Evolutionary conservation across 2,888 invertebrate genomes (phyloP).

Genomic region (Watsonalla binaria): DNA sequence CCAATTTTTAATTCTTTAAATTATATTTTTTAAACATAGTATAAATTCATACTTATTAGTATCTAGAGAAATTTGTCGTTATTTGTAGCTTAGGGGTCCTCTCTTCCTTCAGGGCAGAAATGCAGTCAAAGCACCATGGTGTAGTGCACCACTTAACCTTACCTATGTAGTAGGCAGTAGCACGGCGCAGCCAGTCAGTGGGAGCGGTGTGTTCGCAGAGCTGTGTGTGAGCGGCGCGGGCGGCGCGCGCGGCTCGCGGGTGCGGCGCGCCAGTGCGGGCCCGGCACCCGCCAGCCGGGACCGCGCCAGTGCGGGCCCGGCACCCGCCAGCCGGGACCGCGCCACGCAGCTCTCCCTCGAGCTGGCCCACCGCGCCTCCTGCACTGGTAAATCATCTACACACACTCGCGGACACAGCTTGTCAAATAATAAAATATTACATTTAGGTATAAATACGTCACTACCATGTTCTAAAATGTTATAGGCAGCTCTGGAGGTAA

Average conservation of each 20-base stretch:
- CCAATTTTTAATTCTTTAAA: no score
- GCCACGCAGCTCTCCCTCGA: constrained; percentile 32
- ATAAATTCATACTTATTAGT: no score
- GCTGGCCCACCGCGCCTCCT: constrained; percentile 40
- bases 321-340: constrained; percentile 14
- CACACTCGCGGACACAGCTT: neutral
- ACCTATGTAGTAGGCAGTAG: no score
- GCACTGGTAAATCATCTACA: constrained; percentile 25
- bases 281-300: constrained; percentile 11
- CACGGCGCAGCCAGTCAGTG: no score
- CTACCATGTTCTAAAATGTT: neutral
- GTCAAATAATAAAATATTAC: no score
- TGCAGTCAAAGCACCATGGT: no score
- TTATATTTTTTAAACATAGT: no score
- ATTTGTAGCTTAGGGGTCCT: no score
- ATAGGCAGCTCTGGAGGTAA: constrained; percentile 44
- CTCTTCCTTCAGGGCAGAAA: no score
- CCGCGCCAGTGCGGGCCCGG: constrained; percentile 16
- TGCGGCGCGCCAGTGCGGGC: constrained; percentile 18
- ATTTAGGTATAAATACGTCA: no score
- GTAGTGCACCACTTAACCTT: no score
- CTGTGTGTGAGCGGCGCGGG: constrained; percentile 4
- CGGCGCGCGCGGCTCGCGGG: constrained; percentile 13
- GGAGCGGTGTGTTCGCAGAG: neutral
- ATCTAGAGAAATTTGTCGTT: no score